Evolutionary conservation across 2,888 invertebrate genomes (phyloP), one percentile per base, ranked within the genome.

Genomic region (Ashinkailepas kermadecensis): DNA sequence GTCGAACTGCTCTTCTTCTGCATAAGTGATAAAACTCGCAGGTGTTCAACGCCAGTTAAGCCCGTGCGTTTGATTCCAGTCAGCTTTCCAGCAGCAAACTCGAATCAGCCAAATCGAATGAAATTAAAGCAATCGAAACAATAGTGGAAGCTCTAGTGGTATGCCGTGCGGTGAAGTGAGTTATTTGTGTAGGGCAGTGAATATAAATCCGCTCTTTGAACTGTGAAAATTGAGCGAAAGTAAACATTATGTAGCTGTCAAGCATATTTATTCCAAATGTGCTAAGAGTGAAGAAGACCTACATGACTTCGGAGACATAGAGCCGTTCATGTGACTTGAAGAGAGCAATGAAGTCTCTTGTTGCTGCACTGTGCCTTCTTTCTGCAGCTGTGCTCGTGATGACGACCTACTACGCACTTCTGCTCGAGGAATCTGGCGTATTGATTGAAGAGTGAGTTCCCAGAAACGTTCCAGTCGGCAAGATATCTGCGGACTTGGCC

Each of bases 11-110:
- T 39, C 4, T 39, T 39, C 39, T 39, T 39, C 39, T 39, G 39
- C 39, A 39, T 39, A 39, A 39, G 18, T 18, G 62, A 23, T 65
- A 56, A 65, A 74, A 56, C 74, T 74, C 74, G 56, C 21, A 74
- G 56, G 74, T 74, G 56, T 74, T 54, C 74, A 13, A 21, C 11
- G 21, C 18, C 56, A 56, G 74, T 74, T 74, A 3, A 70, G 74
- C 74, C 74, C 74, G 74, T 74, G 74, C 74, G 21, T 74, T 74
- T 23, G 54, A 56, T 56, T 8, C 74, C 18, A 74, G 56, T 74
- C 74, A 74, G 21, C 74, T 74, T 56, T 74, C 56, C 56, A 74
- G 56, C 56, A 74, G 74, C 74, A 74, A 56, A 74, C 74, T 74
- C 74, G 18, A 74, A 12, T 23, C 39, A 39, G 39, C 39, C 39